Base-by-base conservation (phyloP, 1,140 invertebrate species). In the Melanaphis sacchari region DNA sequence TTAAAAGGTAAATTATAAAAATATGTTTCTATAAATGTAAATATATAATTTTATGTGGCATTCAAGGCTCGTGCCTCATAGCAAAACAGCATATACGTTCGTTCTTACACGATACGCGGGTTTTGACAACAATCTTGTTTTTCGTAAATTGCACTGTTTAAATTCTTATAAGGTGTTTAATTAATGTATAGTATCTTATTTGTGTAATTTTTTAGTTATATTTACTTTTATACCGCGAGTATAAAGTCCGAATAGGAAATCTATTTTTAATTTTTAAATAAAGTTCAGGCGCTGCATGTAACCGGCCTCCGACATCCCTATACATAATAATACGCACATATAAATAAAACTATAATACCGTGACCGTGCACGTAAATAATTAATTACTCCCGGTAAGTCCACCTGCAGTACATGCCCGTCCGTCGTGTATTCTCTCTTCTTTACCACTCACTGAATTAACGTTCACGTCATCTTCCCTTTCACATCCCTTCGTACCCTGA, bases 331-430 rank as follows among this genome's bases (percentile, higher is more conserved):
- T n/a, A 76, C 59, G 3, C 59, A 76, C 59, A 36, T 15, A 76
- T 76, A 76, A 76, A 76, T 76, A 76, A 76, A 76, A n/a, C 59
- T n/a, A n/a, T 76, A 76, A 76, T n/a, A 76, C 59, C 59, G 15
- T 76, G 31, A 76, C 59, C 15, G 59, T 76, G 59, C n/a, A 76
- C 59, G 31, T n/a, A 76, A 76, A 76, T 76, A 76, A 76, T 76
- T 76, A 76, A 76, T 76, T 76, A 76, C 59, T n/a, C 59, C n/a
- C 31, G 31, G 59, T n/a, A 76, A 76, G 59, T 76, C 59, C 59
- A 76, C 31, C 59, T n/a, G 59, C 59, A 76, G 59, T n/a, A 76
- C 31, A n/a, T 15, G 31, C 31, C 31, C 46, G 46, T 49, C 46
- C 46, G 59, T 76, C 59, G 59, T n/a, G 46, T 76, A 76, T n/a